Conservation (phyloP, 2,797 vertebrate genomes). For the Gallirallus australis region DNA sequence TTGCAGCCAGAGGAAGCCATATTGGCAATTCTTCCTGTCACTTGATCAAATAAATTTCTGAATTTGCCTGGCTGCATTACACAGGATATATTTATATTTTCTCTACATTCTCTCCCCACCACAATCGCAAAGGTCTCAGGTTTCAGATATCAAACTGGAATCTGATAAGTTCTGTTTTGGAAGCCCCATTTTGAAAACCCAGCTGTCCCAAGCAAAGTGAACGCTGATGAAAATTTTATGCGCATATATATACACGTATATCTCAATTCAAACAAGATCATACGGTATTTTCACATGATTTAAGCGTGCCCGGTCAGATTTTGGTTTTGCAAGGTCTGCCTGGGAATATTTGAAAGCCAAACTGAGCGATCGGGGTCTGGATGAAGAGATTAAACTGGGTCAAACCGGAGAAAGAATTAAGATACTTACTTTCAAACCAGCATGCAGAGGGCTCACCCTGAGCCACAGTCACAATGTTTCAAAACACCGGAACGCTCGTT, state of each 20-base stretch:
- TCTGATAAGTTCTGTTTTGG: background rate
- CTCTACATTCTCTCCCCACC: background rate
- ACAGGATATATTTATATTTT: background rate
- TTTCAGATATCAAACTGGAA: conserved; percentile 8
- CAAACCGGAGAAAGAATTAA: background rate
- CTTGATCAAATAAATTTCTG: conserved; percentile 46
- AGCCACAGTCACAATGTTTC: background rate
- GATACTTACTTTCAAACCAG: conserved; percentile 1
- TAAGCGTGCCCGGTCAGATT: background rate
- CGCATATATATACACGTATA: too few relatives aligned
- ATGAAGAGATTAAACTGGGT: too few relatives aligned
- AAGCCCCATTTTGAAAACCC: background rate
- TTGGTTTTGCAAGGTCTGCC: conserved; percentile 40
- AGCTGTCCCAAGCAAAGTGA: background rate
- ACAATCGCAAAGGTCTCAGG: background rate
- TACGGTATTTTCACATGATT: background rate
- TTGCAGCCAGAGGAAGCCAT: conserved; percentile 33
- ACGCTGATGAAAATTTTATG: background rate
- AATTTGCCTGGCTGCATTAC: background rate
- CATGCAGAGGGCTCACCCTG: background rate
- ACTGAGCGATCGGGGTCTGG: background rate
- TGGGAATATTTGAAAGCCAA: conserved; percentile 10
- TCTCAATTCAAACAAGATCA: background rate
- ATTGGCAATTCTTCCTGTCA: conserved; percentile 45
- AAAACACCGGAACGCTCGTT: background rate